Evolutionary conservation across 2,113 vertebrate species (phyloP).

Genomic region (Laterallus jamaicensis): DNA sequence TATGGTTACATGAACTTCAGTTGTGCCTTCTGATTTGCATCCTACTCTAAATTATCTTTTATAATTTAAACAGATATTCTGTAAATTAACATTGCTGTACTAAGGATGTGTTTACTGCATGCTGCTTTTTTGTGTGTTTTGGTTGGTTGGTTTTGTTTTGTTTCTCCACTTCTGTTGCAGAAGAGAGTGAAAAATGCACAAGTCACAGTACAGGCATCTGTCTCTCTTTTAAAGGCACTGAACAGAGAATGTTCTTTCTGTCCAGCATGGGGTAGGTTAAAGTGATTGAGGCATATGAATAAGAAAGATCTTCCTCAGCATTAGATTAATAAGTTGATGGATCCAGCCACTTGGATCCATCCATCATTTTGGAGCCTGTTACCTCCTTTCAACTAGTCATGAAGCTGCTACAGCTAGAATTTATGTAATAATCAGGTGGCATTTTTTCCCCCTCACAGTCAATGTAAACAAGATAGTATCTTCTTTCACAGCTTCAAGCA

Average conservation of each 20-base stretch:
- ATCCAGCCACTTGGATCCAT: constrained; percentile 6
- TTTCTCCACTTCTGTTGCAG: background rate
- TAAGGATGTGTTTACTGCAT: background rate
- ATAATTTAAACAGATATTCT: background rate
- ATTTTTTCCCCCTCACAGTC: background rate
- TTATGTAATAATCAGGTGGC: constrained; percentile 43
- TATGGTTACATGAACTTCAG: background rate
- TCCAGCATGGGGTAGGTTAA: background rate
- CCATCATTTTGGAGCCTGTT: constrained; percentile 33
- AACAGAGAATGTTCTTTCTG: background rate
- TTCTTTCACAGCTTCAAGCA: constrained; percentile 34
- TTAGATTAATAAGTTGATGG: background rate
- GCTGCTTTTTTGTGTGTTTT: background rate
- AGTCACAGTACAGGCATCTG: background rate
- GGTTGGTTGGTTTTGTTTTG: background rate
- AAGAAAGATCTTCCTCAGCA: background rate
- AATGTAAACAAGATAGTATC: constrained; percentile 38
- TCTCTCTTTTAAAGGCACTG: background rate
- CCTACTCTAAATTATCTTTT: background rate
- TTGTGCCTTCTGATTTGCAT: background rate
- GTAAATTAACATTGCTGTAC: background rate
- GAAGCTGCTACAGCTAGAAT: constrained; percentile 48
- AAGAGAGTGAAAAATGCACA: background rate
- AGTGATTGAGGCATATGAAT: background rate
- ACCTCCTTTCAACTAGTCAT: constrained; percentile 39